These are phyloP conservation scores for Dryas iulia DNA, from an alignment of 1,140 invertebrate genomes.

Conservation along the genomic window DNA sequence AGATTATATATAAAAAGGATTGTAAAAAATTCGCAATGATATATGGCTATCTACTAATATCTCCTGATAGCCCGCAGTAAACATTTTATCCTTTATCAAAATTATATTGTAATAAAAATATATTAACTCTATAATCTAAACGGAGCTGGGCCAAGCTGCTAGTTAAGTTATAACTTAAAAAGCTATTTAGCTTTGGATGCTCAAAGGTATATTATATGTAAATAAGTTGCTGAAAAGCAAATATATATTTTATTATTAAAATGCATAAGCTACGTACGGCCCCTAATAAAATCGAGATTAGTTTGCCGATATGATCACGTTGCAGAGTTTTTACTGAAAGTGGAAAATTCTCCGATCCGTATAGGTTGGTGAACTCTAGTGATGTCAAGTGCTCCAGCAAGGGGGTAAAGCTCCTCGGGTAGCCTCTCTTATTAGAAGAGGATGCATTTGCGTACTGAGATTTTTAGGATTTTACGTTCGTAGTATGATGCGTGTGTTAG, in stretches of 20 bases:
- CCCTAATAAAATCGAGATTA: background rate
- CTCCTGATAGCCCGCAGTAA: too few relatives aligned
- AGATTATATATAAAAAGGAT: too few relatives aligned
- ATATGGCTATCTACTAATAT: too few relatives aligned
- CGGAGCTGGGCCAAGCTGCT: too few relatives aligned
- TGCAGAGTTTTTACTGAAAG: background rate
- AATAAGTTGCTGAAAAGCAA: too few relatives aligned
- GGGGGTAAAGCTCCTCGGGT: constrained; percentile 22
- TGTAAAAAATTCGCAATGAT: too few relatives aligned
- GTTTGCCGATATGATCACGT: background rate
- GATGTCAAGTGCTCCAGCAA: constrained; percentile 34
- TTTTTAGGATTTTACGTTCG: constrained; percentile 2
- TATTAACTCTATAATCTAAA: too few relatives aligned
- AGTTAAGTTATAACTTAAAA: too few relatives aligned
- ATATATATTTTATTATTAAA: background rate
- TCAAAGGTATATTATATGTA: too few relatives aligned
- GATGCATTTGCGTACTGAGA: constrained; percentile 28
- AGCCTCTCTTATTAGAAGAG: constrained; percentile 27
- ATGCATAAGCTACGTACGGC: background rate
- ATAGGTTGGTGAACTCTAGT: constrained; percentile 30
- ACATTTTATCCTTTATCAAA: too few relatives aligned
- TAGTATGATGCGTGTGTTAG: background rate
- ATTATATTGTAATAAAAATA: too few relatives aligned
- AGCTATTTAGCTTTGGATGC: too few relatives aligned
- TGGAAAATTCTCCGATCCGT: constrained; percentile 26